phyloP scores from a whole-genome alignment of 2,888 invertebrate species.

The Xestia ashworthii region DNA sequence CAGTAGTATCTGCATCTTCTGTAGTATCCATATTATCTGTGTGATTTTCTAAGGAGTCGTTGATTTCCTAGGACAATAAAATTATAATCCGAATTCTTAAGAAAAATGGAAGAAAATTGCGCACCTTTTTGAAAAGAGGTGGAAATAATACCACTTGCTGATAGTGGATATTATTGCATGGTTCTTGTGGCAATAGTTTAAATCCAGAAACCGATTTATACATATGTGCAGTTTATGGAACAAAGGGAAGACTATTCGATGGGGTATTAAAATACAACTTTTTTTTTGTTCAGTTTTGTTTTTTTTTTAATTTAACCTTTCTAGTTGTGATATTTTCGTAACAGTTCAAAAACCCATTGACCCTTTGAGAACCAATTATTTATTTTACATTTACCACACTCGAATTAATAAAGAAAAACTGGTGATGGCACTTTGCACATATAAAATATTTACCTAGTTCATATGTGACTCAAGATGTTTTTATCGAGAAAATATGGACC shows the following conservation, averaged over 20 bases:
- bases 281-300: too few relatives aligned
- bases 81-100: background rate
- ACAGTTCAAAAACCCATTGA: too few relatives aligned
- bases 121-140: background rate
- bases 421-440: background rate
- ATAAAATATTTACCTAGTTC: background rate
- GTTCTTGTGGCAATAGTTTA: background rate
- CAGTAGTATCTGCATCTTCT: background rate
- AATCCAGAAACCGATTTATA: too few relatives aligned
- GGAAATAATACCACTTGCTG: background rate
- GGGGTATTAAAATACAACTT: too few relatives aligned
- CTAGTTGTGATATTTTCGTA: too few relatives aligned
- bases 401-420: background rate
- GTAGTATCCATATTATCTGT: background rate
- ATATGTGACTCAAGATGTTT: background rate
- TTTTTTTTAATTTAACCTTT: too few relatives aligned
- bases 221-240: too few relatives aligned
- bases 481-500: background rate
- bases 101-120: background rate
- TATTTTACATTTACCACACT: background rate
- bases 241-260: too few relatives aligned
- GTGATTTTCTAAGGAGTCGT: background rate
- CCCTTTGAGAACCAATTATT: too few relatives aligned
- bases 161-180: background rate
- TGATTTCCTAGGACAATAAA: constrained; percentile 5